These are phyloP conservation scores for Aselliscus stoliczkanus DNA, from an alignment of 2,797 vertebrate genomes.

Conservation along the genomic window DNA sequence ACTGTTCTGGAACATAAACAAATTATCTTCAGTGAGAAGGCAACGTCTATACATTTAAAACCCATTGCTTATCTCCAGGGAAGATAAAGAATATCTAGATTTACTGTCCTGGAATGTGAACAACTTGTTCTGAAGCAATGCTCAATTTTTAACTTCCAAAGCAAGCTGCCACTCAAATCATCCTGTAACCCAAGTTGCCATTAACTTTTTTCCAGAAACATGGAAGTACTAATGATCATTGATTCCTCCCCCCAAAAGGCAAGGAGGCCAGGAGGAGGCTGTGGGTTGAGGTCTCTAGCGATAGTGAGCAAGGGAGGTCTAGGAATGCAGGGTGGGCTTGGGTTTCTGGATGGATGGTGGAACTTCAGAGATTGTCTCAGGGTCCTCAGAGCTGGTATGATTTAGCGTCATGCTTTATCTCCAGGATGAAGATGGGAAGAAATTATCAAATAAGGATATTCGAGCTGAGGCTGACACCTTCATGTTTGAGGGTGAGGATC, in stretches of 20 bases:
- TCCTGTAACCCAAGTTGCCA: neutral
- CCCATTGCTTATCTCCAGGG: neutral
- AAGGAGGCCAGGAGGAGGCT: neutral
- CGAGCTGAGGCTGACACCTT: no score
- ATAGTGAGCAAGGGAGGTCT: no score
- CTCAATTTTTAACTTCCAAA: neutral
- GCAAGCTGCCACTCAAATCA: neutral
- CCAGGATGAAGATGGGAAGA: no score
- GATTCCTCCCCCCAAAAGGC: neutral
- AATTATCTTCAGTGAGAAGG: neutral
- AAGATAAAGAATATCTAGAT: neutral
- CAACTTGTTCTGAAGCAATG: neutral
- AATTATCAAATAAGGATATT: no score
- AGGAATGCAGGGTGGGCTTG: no score
- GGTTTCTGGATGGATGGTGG: no score
- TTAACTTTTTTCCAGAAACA: neutral
- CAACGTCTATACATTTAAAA: neutral
- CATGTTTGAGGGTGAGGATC: no score
- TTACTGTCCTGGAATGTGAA: neutral
- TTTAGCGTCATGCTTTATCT: no score
- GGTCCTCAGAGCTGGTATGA: no score
- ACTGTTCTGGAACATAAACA: neutral
- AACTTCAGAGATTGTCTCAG: no score
- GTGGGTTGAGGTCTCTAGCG: neutral
- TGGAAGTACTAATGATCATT: neutral